Conservation (phyloP, 2,113 vertebrate species). For the Colaptes auratus region DNA sequence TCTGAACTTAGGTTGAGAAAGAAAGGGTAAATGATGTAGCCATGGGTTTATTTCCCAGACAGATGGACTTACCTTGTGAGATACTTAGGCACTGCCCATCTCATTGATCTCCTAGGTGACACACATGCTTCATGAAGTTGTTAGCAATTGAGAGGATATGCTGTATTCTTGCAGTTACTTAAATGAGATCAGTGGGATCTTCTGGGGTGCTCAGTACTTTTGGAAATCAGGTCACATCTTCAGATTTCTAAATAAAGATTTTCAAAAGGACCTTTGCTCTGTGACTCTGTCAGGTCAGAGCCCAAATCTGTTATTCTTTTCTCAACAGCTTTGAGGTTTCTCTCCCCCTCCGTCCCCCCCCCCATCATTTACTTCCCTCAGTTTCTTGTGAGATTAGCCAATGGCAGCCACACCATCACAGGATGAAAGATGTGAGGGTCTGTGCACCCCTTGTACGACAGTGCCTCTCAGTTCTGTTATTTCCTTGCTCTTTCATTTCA, state of each 20-base stretch:
- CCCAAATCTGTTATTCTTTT: slow-evolving; percentile 5
- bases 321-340: slow-evolving; percentile 8
- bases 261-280: slow-evolving; percentile 36
- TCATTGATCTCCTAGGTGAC: not conserved
- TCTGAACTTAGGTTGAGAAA: not conserved
- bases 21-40: not conserved
- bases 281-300: slow-evolving; percentile 28
- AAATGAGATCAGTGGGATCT: not conserved
- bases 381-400: slow-evolving; percentile 5
- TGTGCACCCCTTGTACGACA: not conserved
- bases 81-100: not conserved
- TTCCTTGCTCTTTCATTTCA: slow-evolving; percentile 4
- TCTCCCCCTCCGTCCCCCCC: not conserved
- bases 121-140: not conserved
- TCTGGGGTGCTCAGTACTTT: not conserved
- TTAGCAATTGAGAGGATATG: not conserved
- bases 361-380: not conserved
- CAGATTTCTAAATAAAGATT: slow-evolving; percentile 43
- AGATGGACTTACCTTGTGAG: not conserved
- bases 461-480: not conserved
- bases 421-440: not conserved
- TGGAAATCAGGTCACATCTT: slow-evolving; percentile 47
- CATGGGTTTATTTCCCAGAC: not conserved
- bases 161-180: not conserved
- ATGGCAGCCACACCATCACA: not conserved